A percentile compares a stretch with the other conserved stretches of the same genome.
Conservation (phyloP, 2,888 invertebrate genomes). For the Caenorhabditis plicata region DNA sequence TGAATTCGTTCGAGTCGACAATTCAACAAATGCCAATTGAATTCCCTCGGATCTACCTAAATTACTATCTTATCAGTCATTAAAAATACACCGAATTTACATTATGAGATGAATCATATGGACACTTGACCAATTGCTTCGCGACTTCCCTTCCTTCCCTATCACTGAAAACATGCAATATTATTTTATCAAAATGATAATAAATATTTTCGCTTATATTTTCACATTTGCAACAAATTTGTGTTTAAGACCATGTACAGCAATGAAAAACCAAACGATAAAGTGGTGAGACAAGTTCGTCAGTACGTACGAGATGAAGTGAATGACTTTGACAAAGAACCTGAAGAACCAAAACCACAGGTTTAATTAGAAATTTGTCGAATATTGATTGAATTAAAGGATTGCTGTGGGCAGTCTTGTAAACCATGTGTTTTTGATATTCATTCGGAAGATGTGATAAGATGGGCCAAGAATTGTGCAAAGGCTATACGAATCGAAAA, state of each 20-base stretch:
- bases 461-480: conserved; percentile 22
- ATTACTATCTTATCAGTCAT: too few species aligned
- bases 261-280: too few species aligned
- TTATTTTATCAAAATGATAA: too few species aligned
- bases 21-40: conserved; percentile 16
- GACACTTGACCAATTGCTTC: too few species aligned
- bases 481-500: conserved; percentile 6
- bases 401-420: conserved; percentile 33
- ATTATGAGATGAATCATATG: too few species aligned
- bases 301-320: conserved; percentile 1
- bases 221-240: too few species aligned
- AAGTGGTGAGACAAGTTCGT: conserved; percentile 16
- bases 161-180: too few species aligned
- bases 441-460: conserved; percentile 13
- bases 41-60: conserved; percentile 1
- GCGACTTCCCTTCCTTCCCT: too few species aligned
- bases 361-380: background rate
- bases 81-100: too few species aligned
- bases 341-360: conserved; percentile 14
- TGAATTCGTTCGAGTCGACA: conserved; percentile 13
- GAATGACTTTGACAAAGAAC: conserved; percentile 7
- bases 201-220: too few species aligned
- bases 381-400: conserved; percentile 5
- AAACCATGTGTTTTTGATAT: conserved; percentile 33
- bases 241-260: too few species aligned